Base-by-base conservation (phyloP, 30 jellyfish, hydroid and myxozoan genomes). In the Chrysaora quinquecirrha region DNA sequence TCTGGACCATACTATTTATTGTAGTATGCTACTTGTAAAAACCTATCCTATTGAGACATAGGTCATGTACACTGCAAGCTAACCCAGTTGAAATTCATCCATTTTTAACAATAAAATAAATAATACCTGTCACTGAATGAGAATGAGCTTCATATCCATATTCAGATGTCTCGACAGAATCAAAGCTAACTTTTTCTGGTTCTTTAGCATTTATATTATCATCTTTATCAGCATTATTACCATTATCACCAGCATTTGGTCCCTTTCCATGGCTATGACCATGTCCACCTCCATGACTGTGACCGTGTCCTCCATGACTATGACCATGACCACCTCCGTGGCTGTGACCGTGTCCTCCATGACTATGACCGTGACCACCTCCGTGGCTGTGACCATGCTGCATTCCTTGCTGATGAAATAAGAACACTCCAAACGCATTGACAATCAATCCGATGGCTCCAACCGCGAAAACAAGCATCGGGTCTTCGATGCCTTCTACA, bases 371-470 rank as follows among this genome's bases (percentile, higher is more conserved):
- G 43, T 93, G 98, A 27, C 94, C 86, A 12, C 84, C 82, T 2
- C 89, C 86, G 33, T 89, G 96, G n/a, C 96, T 91, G 58, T 92
- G 98, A 3, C 95, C 82, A 62, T 94, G 99, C 43, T 88, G 97
- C 64, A 87, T 89, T 1, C 99, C 99, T 29, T 96, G 96, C 73
- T 94, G 99, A 87, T 95, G 96, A 67, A 95, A 95, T 65, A 95
- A 47, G 62, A 95, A 86, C 80, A 95, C 87, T 11, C 99, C 99
- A 71, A 95, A 82, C 19, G 95, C 85, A 49, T 95, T 95, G 11
- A 95, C 97, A 10, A 95, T 85, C 35, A 95, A 90, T n/a, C 99
- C 99, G 16, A 84, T 84, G 19, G 96, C 96, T 11, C 98, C 99
- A 14, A 95, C 97, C 20, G 88, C 49, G 31, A 95, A 87, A 33